Base-by-base conservation (phyloP, 92 coral and sea anemone species). In the Umimayanthus kanabou region DNA sequence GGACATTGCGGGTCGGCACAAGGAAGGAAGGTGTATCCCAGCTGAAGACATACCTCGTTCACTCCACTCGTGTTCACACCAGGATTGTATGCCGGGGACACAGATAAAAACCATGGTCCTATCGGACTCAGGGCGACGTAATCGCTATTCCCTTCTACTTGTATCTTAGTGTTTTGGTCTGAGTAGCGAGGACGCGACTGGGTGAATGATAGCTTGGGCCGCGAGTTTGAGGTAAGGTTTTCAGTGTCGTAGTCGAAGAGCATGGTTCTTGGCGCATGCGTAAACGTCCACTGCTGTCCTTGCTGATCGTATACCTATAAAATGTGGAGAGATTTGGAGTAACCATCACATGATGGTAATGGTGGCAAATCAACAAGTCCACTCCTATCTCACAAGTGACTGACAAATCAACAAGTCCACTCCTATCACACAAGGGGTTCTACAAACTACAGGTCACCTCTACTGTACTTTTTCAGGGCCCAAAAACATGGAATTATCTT, bases 201-300 rank as follows among this genome's bases (percentile, higher is more conserved):
- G 6, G 2, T 29, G 30, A 80, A 5, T 29, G 85, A 57, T 40
- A 80, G 73, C 26, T 64, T 43, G 18, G 85, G 66, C 30, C 85
- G 85, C 53, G 85, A 80, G 50, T 80, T 80, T 57, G 85, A 57
- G 33, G 85, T 57, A 11, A 80, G 13, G 85, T 80, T 58, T 33
- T 61, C 42, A 61, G 70, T 80, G 73, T 80, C 45, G 73, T 80
- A 80, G 72, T 80, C 85, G 61, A 80, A 80, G 55, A 80, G 85
- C 85, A 80, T 80, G 85, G 85, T 80, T 57, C 85, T 57, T 58
- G 85, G 43, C 28, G 85, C 85, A 80, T 80, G 85, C 53, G 85
- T 80, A 64, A 80, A 80, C 29, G 85, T 80, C 85, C 85, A 80
- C 53, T 80, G 85, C 85, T 80, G 85, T 13, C 85, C 85, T 57